Evolutionary conservation across 2,797 vertebrate genomes (phyloP), one percentile per base, ranked within the genome.

Genomic region (Tamandua tetradactyla): DNA sequence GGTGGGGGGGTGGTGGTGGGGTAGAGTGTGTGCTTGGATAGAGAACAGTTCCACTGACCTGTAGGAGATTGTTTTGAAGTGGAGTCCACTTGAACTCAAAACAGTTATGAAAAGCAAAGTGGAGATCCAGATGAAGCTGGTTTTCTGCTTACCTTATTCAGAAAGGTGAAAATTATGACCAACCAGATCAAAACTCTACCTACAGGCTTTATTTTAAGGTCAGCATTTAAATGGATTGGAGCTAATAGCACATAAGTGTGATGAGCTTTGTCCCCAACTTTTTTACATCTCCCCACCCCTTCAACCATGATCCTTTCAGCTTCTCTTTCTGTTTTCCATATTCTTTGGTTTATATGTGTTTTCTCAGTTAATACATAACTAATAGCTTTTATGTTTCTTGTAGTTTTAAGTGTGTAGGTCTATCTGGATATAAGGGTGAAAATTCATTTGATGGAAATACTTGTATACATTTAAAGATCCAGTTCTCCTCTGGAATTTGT

Each of bases 381-480:
- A 99, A 99, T 99, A 99, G 99, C 99, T 99, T 99, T 99, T 99
- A 99, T 98, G 99, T 99, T 99, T 99, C 99, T 99, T 98, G 98
- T 98, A 95, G 98, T 98, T 97, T 99, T 98, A 98, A 98, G 98
- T 98, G 97, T 99, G 99, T 99, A 99, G 99, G 99, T 98, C 98
- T 98, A 98, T 99, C 99, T 99, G 99, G 99, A 99, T 99, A 99
- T 98, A 98, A 99, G 99, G 99, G 99, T 99, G 98, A 99, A 99
- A 99, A 99, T 99, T 99, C 99, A 99, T 98, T 98, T 99, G 99
- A 99, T 99, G 99, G 98, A 99, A 98, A 98, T 97, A 99, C 99
- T 99, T 99, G 99, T 99, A 99, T 99, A 99, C 99, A 99, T 99
- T 99, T 99, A 99, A 99, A 99, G 99, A 99, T 99, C 99, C 99